Conservation (phyloP, 35 echinoderm and acorn worm genomes). For the Heliocidaris erythrogramma region DNA sequence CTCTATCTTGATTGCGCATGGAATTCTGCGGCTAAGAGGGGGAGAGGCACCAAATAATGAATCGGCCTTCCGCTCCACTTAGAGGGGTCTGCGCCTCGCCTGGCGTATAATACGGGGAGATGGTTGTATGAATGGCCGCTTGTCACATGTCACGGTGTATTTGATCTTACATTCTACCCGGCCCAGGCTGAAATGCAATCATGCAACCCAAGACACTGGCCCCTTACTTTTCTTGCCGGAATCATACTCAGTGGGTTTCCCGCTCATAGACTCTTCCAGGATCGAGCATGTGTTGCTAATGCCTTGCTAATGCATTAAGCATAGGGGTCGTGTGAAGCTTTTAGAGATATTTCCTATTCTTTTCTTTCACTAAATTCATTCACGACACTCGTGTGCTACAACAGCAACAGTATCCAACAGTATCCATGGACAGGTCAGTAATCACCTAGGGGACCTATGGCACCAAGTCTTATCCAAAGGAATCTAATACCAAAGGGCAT, state of each 20-base stretch:
- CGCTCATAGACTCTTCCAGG: not conserved
- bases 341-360: too few species aligned
- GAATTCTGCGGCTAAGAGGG: not conserved
- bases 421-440: too few species aligned
- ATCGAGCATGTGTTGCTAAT: not conserved
- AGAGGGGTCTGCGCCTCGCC: not conserved
- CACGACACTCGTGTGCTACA: too few species aligned
- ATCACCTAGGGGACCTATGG: too few species aligned
- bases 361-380: too few species aligned
- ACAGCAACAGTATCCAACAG: too few species aligned
- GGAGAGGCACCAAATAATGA: not conserved
- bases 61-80: not conserved
- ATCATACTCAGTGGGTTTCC: not conserved
- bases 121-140: not conserved
- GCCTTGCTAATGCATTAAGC: not conserved
- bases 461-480: too few species aligned
- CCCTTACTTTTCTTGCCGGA: not conserved
- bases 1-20: not conserved
- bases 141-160: slow-evolving; percentile 28
- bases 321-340: not conserved
- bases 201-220: not conserved
- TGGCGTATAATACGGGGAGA: not conserved
- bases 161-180: not conserved
- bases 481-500: too few species aligned
- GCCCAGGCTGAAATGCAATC: not conserved